Base-by-base conservation (phyloP, 2,797 vertebrate genomes). In the Sebastes diaconus region DNA sequence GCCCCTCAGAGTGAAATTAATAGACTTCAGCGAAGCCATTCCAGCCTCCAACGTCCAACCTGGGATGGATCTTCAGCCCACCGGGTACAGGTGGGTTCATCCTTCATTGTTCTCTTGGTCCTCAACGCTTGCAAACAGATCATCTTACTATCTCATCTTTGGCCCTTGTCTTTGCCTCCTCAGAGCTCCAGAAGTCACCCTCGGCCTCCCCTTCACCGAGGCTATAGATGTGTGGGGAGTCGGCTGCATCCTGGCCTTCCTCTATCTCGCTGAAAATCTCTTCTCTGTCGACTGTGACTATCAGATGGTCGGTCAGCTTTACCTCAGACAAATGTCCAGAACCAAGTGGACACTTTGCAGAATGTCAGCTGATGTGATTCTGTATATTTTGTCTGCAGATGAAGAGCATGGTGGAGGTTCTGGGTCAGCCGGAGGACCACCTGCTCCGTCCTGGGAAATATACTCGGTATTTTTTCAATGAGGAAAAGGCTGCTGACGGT, bases 141-240 rank as follows among this genome's bases (percentile, higher is more conserved):
- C 36, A 39, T 39, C 36, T 14, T 39, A 39, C 36, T 39, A 39
- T 39, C 20, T 75, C 20, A 75, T 18, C 22, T 52, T 68, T 52
- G 8, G n/a, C 7, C 29, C 14, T 61, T 36, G 52, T 42, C 46
- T 58, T 46, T 46, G 2, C 42, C 22, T 34, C 30, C 32, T 66
- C 75, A 75, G 77, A 39, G 80, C 84, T 65, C 80, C 85, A 54
- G 84, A 80, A 60, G 25, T 80, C 18, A 5, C 64, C 20, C 81
- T 87, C 0, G 85, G 85, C 20, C 76, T 84, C 32, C 86, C 79
- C 20, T 78, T 88, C 52, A 83, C 39, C 0, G 79, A 90, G 24
- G 66, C 74, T 13, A 50, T 77, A 3, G 86, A 88, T 50, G 71
- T 83, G 34, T 88, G 77, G 72, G 75, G 77, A 30, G 30, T 84